phyloP scores from a whole-genome alignment of 2,797 vertebrate genomes.

The Cyclopterus lumpus region DNA sequence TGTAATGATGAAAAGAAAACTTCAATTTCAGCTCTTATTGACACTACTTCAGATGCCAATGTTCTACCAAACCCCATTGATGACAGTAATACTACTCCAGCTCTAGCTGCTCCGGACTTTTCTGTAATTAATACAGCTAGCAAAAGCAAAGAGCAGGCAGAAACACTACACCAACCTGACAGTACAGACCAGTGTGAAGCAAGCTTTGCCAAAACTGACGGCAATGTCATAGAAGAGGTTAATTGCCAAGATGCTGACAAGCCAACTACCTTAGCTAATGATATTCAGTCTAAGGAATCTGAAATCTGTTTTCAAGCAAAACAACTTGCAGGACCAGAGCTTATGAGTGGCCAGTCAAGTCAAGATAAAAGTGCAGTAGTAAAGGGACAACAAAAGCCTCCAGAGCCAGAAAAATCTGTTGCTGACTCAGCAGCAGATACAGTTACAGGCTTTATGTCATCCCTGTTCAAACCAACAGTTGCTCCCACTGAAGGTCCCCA shows the following conservation, averaged over 20 bases:
- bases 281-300: conserved; percentile 48
- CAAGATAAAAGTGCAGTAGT: conserved; percentile 51
- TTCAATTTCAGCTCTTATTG: conserved; percentile 16
- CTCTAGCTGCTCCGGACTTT: conserved; percentile 14
- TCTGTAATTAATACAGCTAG: conserved; percentile 20
- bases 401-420: conserved; percentile 82
- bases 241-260: conserved; percentile 45
- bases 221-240: conserved; percentile 22
- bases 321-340: conserved; percentile 31
- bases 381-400: conserved; percentile 70
- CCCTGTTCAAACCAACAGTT: conserved; percentile 77
- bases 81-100: conserved; percentile 28
- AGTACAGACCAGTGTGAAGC: conserved; percentile 5
- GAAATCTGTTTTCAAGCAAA: conserved; percentile 31
- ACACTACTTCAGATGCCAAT: conserved; percentile 12
- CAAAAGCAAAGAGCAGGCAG: conserved; percentile 35
- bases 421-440: conserved; percentile 87
- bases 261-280: conserved; percentile 17
- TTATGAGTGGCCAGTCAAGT: conserved; percentile 33
- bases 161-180: conserved; percentile 41
- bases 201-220: conserved; percentile 42
- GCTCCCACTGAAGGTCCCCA: conserved; percentile 70
- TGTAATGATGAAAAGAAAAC: conserved; percentile 38
- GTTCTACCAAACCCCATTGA: conserved; percentile 30
- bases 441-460: conserved; percentile 90